These are phyloP conservation scores for Ctenopoma multispine DNA, from an alignment of 2,797 vertebrate species.

Conservation along the genomic window DNA sequence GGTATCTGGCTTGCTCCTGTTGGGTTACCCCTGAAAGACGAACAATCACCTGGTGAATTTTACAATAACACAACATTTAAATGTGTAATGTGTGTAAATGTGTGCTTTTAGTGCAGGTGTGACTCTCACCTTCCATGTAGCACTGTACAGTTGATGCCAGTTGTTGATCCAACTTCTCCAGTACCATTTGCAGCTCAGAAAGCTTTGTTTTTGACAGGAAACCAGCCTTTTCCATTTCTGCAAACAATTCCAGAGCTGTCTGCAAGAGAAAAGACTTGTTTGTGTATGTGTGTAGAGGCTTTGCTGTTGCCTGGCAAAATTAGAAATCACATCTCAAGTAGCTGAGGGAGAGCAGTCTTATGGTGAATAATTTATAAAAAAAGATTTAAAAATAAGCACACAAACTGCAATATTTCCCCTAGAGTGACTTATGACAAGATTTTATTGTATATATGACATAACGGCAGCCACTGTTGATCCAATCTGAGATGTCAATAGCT, in stretches of 20 bases:
- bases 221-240: conserved; percentile 80
- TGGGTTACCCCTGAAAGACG: conserved; percentile 7
- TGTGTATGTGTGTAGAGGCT: not conserved
- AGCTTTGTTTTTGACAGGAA: conserved; percentile 65
- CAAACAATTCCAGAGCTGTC: conserved; percentile 79
- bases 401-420: not conserved
- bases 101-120: not conserved
- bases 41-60: not conserved
- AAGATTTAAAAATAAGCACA: not conserved
- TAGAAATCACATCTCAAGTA: not conserved
- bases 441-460: no score
- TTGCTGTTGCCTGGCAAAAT: not conserved
- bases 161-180: conserved; percentile 46
- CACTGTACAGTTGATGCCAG: conserved; percentile 52
- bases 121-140: conserved; percentile 33
- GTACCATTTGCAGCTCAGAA: conserved; percentile 3
- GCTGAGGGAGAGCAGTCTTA: no score
- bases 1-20: fast-evolving
- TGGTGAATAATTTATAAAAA: not conserved
- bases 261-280: conserved; percentile 49
- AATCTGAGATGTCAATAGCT: no score
- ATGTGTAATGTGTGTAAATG: no score
- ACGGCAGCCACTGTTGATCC: no score
- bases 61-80: not conserved
- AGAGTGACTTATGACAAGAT: no score